Percentiles rank a stretch among this genome's conserved stretches.
Conservation (phyloP, 2,113 vertebrate species). For the Nesoenas mayeri region DNA sequence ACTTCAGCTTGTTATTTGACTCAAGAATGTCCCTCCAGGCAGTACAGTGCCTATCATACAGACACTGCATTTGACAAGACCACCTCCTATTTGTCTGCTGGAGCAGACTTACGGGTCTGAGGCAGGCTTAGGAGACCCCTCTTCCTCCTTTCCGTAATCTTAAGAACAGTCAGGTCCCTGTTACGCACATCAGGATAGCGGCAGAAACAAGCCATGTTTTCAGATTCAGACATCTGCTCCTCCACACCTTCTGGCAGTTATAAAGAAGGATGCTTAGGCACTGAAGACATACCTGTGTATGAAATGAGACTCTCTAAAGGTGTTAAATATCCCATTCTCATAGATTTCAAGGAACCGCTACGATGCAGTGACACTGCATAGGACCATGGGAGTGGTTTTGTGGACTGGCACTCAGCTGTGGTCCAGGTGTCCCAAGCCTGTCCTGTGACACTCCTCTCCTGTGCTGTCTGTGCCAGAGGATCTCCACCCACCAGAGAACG, state of each 20-base stretch:
- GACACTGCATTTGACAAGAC: not conserved
- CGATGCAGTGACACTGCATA: not conserved
- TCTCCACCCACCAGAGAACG: not conserved
- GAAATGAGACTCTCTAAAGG: not conserved
- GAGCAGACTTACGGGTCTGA: not conserved
- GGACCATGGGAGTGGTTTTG: not conserved
- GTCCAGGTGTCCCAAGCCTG: not conserved
- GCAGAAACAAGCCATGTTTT: not conserved
- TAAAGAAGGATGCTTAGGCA: not conserved
- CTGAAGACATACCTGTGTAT: not conserved
- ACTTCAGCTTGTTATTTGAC: not conserved
- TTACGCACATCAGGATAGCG: not conserved
- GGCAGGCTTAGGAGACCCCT: not conserved
- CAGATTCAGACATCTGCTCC: not conserved
- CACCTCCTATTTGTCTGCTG: not conserved
- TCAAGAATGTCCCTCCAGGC: not conserved
- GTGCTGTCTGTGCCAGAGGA: not conserved
- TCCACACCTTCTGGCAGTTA: not conserved
- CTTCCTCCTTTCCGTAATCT: not conserved
- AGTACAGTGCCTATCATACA: accelerated
- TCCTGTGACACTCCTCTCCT: not conserved
- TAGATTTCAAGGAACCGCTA: not conserved
- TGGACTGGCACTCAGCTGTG: not conserved
- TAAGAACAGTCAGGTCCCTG: not conserved
- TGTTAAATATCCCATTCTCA: not conserved